Base-by-base conservation (phyloP, 1,140 invertebrate genomes). In the Drosophila murphyi region DNA sequence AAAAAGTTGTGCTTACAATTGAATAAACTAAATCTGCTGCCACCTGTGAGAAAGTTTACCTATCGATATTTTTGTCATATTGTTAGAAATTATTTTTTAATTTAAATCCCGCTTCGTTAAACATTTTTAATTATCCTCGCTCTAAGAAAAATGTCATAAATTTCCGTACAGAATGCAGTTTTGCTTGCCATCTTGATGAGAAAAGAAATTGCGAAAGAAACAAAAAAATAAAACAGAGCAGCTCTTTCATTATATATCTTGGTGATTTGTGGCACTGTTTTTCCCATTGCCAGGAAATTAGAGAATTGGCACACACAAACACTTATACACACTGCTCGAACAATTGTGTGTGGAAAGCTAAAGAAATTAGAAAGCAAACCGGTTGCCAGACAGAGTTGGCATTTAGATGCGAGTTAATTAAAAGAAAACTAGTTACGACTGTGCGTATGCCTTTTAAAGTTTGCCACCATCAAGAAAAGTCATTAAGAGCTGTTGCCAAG, bases 281-380 rank as follows among this genome's bases (percentile, higher is more conserved):
- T 65, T 68, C 55, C 34, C 65, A 82, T 51, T 55, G 68, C 57
- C 81, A 76, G 76, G 76, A 83, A 83, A 83, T 85, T 76, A 76
- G 76, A 83, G 67, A 85, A 83, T 70, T 51, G 61, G 60, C 54
- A 73, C 74, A 78, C 74, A 78, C 79, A 62, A 61, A 57, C 35
- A 37, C 48, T 64, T 59, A 69, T 20, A 54, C 35, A 7, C 28
- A 56, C 28, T 45, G 62, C 31, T 4, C 51, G 6, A 70, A 59
- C 65, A 63, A 48, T 62, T 69, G 65, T 47, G 68, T 60, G 61
- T 63, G 72, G 62, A 72, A 86, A 85, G 62, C 71, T 74, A 68
- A 82, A 79, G 80, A 88, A 88, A 88, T 88, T 88, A 80, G 83
- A 88, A 88, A 88, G 83, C 85, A 89, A 89, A 88, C 83, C 59